Evolutionary conservation across 2,113 vertebrate species (phyloP), one percentile per base, ranked within the genome.

Genomic region (Phrynosoma platyrhinos): DNA sequence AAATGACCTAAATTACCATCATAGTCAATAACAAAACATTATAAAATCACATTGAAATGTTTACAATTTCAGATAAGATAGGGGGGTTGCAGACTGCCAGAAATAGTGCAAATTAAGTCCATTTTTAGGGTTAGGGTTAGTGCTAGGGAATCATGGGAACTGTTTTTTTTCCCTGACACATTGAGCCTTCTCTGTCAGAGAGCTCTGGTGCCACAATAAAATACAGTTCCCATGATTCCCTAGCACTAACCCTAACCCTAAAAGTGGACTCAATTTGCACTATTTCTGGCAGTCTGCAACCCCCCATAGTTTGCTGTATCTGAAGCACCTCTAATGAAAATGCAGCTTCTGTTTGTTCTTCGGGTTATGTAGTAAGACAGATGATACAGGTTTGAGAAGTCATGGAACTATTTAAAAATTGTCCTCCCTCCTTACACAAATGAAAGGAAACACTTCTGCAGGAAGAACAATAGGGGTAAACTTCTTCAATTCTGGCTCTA

Each of bases 281-380:
- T n/a, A n/a, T n/a, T n/a, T n/a, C n/a, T n/a, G n/a, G n/a, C n/a
- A n/a, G n/a, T n/a, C n/a, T n/a, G n/a, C n/a, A n/a, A n/a, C n/a
- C n/a, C n/a, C n/a, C n/a, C n/a, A n/a, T n/a, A 47, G 52, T 32
- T 75, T 64, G 10, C 30, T 58, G 36, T 64, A 82, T 81, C 82
- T 87, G 69, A 84, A 89, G 87, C 79, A 69, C 62, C 82, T 52
- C 62, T 84, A 27, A 85, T 83, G 55, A 32, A 79, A 89, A 58
- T 23, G 9, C 9, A 69, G 36, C 7, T 6, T n/a, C 10, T 2
- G 42, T 32, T 30, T 81, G 36, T 30, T 90, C 76, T 16, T 66
- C 0, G 79, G 86, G 32, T 82, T 83, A 23, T 87, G 55, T n/a
- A 21, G 16, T 30, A 75, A 75, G 58, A 75, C 13, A 25, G 53